phyloP scores from a whole-genome alignment of 2,113 vertebrate genomes.

The Xenus cinereus region DNA sequence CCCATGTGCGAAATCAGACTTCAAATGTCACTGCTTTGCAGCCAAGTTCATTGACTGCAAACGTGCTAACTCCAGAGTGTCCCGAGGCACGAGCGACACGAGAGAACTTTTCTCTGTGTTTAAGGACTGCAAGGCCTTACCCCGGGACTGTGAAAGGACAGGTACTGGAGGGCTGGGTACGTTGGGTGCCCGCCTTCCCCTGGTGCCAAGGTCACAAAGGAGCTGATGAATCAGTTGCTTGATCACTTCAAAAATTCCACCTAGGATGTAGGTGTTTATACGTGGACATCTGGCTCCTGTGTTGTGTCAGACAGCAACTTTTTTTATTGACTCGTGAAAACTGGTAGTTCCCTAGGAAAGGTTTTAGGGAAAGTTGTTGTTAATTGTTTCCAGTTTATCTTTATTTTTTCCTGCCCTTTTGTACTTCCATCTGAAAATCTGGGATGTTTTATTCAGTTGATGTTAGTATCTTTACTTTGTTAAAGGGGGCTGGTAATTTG shows the following conservation, averaged over 20 bases:
- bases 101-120: background rate
- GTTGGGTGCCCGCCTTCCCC: background rate
- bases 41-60: slow-evolving; percentile 24
- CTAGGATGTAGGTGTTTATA: background rate
- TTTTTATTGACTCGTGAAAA: background rate
- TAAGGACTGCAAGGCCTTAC: background rate
- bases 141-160: background rate
- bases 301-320: background rate
- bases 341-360: background rate
- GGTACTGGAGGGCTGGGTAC: background rate
- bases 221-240: background rate
- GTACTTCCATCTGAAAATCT: background rate
- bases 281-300: background rate
- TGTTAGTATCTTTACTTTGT: background rate
- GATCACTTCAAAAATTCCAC: background rate
- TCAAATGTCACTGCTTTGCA: slow-evolving; percentile 27
- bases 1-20: slow-evolving; percentile 4
- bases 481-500: background rate
- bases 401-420: background rate
- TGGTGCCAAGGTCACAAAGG: background rate
- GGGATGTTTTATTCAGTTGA: background rate
- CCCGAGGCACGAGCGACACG: background rate
- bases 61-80: background rate
- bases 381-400: background rate
- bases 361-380: background rate